A percentile compares a stretch with the other conserved stretches of the same genome.
Evolutionary conservation across 2,113 vertebrate species (phyloP).

Genomic region (Apteryx mantelli): DNA sequence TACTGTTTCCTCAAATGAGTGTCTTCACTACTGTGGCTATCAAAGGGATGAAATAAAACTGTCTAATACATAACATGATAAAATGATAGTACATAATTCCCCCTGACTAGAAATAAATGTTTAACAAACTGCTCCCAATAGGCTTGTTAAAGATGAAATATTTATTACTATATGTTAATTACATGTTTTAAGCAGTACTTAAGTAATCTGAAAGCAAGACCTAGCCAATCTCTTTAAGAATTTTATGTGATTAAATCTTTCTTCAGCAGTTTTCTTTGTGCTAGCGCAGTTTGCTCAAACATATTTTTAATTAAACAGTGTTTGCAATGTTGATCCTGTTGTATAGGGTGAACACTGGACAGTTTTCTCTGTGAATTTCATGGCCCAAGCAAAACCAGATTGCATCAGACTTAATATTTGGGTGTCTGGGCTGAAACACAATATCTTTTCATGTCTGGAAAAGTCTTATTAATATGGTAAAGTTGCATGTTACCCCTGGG

Average conservation of each 20-base stretch:
- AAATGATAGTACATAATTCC: background rate
- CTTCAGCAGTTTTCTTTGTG: background rate
- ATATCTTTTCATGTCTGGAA: background rate
- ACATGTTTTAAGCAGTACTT: conserved; percentile 27
- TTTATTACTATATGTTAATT: conserved; percentile 64
- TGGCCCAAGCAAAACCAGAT: background rate
- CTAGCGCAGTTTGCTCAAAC: background rate
- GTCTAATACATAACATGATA: background rate
- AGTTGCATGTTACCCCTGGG: background rate
- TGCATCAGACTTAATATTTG: background rate
- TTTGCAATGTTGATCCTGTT: background rate
- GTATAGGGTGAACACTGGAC: background rate
- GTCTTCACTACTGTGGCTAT: background rate
- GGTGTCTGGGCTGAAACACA: background rate
- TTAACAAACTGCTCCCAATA: conserved; percentile 47
- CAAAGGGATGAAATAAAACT: background rate
- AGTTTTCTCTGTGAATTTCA: background rate
- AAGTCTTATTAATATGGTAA: background rate
- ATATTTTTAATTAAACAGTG: background rate
- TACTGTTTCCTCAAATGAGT: background rate
- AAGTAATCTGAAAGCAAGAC: conserved; percentile 4
- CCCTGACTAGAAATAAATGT: background rate
- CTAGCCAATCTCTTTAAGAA: background rate
- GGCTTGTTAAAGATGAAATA: conserved; percentile 56
- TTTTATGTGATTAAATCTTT: conserved; percentile 5